A percentile compares a stretch with the other conserved stretches of the same genome.
These are phyloP conservation scores for Subanguina moxae DNA, from an alignment of 1,140 invertebrate species.

Conservation along the genomic window DNA sequence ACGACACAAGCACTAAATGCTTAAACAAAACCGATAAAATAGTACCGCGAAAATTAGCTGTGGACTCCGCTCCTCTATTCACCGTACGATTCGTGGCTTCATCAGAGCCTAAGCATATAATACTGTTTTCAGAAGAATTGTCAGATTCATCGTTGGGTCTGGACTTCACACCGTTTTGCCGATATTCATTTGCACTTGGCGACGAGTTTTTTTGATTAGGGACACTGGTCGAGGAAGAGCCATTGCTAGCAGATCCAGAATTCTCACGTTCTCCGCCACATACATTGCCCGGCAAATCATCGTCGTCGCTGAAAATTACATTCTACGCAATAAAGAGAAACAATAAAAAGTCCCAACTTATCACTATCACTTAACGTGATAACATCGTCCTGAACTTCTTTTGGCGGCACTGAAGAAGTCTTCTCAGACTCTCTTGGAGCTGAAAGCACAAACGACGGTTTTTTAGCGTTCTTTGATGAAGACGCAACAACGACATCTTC, in stretches of 20 bases:
- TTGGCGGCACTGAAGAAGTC: neutral
- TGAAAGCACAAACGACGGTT: neutral
- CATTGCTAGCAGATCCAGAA: neutral
- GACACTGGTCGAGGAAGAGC: neutral
- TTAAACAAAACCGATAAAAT: no score
- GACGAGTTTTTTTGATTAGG: neutral
- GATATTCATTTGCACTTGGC: neutral
- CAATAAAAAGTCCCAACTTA: neutral
- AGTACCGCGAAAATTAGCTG: no score
- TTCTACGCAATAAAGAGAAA: no score
- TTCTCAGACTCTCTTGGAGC: neutral
- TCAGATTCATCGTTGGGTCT: neutral
- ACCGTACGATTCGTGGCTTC: no score
- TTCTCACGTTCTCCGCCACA: neutral
- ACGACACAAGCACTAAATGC: no score
- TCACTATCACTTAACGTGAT: slow-evolving; percentile 9
- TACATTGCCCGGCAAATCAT: neutral
- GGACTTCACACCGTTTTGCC: neutral
- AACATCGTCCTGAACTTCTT: slow-evolving; percentile 3
- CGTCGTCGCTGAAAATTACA: neutral
- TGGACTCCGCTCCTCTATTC: no score
- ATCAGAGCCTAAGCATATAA: neutral
- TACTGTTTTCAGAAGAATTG: neutral
- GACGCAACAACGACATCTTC: slow-evolving; percentile 22
- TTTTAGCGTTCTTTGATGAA: slow-evolving; percentile 32